Evolutionary conservation across 2,888 invertebrate genomes (phyloP), one percentile per base, ranked within the genome.

Genomic region (Hemistola chrysoprasaria): DNA sequence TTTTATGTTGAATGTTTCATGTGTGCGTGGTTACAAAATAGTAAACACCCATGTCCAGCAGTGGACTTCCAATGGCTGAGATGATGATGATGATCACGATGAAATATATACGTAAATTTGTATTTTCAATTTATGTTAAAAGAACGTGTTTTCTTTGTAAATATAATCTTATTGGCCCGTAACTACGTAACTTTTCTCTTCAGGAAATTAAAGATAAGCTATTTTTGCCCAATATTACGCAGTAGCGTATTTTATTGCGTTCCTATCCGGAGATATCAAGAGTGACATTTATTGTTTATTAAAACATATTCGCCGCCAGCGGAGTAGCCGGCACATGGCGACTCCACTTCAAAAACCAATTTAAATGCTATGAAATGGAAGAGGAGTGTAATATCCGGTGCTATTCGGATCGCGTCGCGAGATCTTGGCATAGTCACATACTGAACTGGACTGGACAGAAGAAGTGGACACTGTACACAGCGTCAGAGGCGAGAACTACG

Each of bases 401-500:
- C 33, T 26, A 24, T 45, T 40, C 16, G 16, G 45, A 33, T 41
- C 26, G 41, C 36, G 25, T 35, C 33, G 28, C 31, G 41, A 54
- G 10, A 56, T 50, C 50, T 59, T 62, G 58, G 57, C 48, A 63
- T 62, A 39, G 34, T 46, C 43, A 44, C 21, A 24, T 33, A 34
- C 27, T 40, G 29, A 36, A 28, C 20, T 28, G 26, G 22, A 26
- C 11, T 22, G 24, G 16, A 16, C 16, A 16, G 16, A 16, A 2
- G 2, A 2, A 3, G 16, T 4, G 2, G 16, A 16, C 16, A 4
- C n/a, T n/a, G 4, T 16, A 16, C 16, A 2, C 16, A 16, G 16
- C 8, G 58, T 4, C 16, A 16, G 16, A n/a, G 58, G 53, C 58
- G 73, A 67, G 71, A 71, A 59, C 65, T 70, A 46, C 69, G 70